Evolutionary conservation across 2,888 invertebrate species (phyloP).

Genomic region (Polydrusus tereticollis): DNA sequence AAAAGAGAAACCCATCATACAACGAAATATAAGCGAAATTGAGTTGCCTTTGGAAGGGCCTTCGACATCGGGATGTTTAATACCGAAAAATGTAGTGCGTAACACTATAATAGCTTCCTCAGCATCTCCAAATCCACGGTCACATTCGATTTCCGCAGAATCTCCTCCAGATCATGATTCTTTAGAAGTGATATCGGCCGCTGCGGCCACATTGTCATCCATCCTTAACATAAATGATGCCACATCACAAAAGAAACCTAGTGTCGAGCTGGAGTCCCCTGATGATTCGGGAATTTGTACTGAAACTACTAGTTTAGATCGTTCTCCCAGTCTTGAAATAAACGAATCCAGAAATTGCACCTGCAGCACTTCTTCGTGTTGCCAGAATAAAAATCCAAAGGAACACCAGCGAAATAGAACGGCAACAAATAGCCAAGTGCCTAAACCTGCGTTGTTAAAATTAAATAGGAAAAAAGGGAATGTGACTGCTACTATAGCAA

Average conservation of each 20-base stretch:
- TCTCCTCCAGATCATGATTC: slow-evolving; percentile 69
- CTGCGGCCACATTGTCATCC: slow-evolving; percentile 74
- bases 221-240: slow-evolving; percentile 67
- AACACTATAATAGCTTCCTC: slow-evolving; percentile 70
- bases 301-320: slow-evolving; percentile 78
- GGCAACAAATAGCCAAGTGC: slow-evolving; percentile 1
- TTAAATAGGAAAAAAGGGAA: slow-evolving; percentile 23
- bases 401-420: background rate
- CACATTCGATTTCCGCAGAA: slow-evolving; percentile 60
- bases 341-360: slow-evolving; percentile 54
- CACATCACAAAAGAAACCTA: slow-evolving; percentile 67
- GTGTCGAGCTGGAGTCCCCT: slow-evolving; percentile 62
- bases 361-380: slow-evolving; percentile 23
- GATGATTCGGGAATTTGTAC: slow-evolving; percentile 81
- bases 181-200: slow-evolving; percentile 73
- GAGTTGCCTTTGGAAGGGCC: slow-evolving; percentile 65
- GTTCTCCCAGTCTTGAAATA: slow-evolving; percentile 74
- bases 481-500: slow-evolving; percentile 37
- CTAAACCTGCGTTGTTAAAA: slow-evolving; percentile 9
- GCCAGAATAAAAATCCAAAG: slow-evolving; percentile 16
- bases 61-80: slow-evolving; percentile 75
- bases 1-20: slow-evolving; percentile 55
- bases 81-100: slow-evolving; percentile 74
- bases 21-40: slow-evolving; percentile 57
- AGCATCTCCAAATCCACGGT: slow-evolving; percentile 37